These are phyloP conservation scores for Idaea dimidiata DNA, from an alignment of 2,888 invertebrate species.

Conservation along the genomic window DNA sequence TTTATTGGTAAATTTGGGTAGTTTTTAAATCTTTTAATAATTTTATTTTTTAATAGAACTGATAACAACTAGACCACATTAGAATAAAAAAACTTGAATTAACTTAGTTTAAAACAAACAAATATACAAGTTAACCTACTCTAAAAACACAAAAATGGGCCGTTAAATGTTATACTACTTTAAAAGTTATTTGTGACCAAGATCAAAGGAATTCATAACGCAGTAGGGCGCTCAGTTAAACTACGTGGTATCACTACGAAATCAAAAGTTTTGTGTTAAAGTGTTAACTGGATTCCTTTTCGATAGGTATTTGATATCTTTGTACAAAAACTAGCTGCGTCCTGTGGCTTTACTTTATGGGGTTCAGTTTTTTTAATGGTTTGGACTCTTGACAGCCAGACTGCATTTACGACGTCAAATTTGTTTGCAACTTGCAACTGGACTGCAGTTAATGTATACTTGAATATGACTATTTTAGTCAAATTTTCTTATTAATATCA, in stretches of 20 bases:
- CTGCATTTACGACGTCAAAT: too few species aligned
- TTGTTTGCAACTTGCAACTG: too few species aligned
- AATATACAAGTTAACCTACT: neutral
- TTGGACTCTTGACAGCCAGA: too few species aligned
- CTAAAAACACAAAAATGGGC: constrained; percentile 8
- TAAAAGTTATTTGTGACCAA: constrained; percentile 26
- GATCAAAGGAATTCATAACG: constrained; percentile 40
- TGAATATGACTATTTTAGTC: too few species aligned
- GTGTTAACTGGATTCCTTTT: constrained; percentile 59
- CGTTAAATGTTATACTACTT: constrained; percentile 13
- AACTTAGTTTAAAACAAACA: neutral
- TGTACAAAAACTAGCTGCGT: neutral
- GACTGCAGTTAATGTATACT: too few species aligned
- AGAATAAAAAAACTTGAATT: too few species aligned
- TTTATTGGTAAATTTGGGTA: too few species aligned
- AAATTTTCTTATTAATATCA: too few species aligned
- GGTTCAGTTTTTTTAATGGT: too few species aligned
- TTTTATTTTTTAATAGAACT: too few species aligned
- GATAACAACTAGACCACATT: too few species aligned
- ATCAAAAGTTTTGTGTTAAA: constrained; percentile 56
- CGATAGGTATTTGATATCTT: constrained; percentile 14
- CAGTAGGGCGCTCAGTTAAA: constrained; percentile 56
- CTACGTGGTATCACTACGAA: constrained; percentile 42
- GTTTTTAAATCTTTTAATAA: too few species aligned
- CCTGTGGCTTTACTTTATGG: neutral